phyloP scores from a whole-genome alignment of 2,113 vertebrate species.

The Sapayoa aenigma region DNA sequence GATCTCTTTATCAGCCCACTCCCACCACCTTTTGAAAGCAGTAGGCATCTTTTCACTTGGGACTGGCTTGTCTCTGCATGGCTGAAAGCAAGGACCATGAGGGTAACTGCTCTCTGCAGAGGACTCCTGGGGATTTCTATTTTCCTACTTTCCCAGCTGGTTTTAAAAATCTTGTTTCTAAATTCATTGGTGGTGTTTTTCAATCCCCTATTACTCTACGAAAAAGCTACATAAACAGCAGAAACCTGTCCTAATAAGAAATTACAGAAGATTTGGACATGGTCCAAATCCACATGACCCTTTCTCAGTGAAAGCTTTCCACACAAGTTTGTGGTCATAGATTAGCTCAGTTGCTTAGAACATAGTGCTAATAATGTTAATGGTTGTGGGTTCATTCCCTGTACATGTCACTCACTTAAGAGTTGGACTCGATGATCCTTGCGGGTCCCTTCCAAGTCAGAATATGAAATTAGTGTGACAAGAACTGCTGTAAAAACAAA shows the following conservation, averaged over 20 bases:
- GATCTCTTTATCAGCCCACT: constrained; percentile 30
- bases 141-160: neutral
- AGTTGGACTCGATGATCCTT: neutral
- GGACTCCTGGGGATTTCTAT: neutral
- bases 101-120: neutral
- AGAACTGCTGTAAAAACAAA: neutral
- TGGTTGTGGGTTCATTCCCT: neutral
- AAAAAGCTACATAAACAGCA: neutral
- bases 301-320: neutral
- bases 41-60: neutral
- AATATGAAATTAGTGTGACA: neutral
- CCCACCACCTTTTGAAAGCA: neutral
- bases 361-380: neutral
- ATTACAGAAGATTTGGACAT: neutral
- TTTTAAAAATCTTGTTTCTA: neutral
- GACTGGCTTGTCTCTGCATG: neutral
- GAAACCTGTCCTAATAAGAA: neutral
- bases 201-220: neutral
- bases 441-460: neutral
- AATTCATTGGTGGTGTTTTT: neutral
- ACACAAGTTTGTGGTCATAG: neutral
- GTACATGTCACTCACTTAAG: neutral
- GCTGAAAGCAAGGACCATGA: neutral
- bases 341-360: neutral
- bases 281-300: neutral